Conservation (phyloP, 2,797 vertebrate genomes). For the Poecile montanus region DNA sequence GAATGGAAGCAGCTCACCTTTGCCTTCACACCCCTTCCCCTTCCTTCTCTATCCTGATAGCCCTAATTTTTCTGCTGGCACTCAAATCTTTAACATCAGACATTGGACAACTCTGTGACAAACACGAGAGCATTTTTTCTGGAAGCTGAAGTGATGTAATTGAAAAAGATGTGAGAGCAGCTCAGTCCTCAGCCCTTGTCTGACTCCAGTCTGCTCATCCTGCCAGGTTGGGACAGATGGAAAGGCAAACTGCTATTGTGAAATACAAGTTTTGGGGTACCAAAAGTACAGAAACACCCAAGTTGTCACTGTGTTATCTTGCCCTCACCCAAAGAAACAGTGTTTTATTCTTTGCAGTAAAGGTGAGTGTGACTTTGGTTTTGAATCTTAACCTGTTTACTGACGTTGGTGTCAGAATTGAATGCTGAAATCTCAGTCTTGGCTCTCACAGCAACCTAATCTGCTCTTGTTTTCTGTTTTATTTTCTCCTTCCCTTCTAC, state of each 20-base stretch:
- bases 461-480: constrained; percentile 33
- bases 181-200: background rate
- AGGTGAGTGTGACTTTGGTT: background rate
- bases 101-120: background rate
- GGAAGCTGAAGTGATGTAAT: background rate
- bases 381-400: background rate
- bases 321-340: background rate
- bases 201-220: background rate
- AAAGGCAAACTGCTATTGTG: background rate
- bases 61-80: background rate
- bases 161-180: background rate
- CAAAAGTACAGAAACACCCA: background rate
- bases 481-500: constrained; percentile 65
- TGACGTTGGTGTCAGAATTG: background rate
- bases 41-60: background rate
- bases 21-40: background rate
- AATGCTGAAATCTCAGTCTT: background rate
- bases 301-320: accelerated
- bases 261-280: background rate
- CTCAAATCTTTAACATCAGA: background rate
- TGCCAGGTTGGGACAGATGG: background rate
- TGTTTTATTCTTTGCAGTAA: background rate
- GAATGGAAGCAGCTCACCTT: background rate
- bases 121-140: background rate
- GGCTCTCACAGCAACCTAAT: background rate